Percentiles rank a stretch among this genome's conserved stretches.
Evolutionary conservation across 2,797 vertebrate species (phyloP).

Genomic region (Alcedo atthis): DNA sequence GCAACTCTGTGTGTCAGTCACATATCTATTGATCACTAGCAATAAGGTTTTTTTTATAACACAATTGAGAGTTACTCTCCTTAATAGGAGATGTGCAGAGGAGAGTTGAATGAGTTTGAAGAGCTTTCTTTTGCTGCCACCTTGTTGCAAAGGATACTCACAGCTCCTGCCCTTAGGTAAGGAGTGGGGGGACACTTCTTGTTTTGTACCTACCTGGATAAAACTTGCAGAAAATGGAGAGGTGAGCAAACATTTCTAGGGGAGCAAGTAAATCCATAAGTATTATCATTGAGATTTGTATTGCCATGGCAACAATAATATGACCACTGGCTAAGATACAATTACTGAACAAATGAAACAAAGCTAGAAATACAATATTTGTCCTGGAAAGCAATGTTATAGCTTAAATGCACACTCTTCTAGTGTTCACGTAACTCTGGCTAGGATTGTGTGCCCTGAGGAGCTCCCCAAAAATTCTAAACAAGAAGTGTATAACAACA

Average conservation of each 20-base stretch:
- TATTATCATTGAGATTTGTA: neutral
- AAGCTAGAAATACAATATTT: neutral
- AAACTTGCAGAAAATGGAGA: neutral
- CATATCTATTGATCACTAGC: neutral
- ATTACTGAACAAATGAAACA: neutral
- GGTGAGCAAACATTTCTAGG: neutral
- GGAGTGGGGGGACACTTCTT: neutral
- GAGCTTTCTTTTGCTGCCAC: slow-evolving; percentile 52
- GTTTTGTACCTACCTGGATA: neutral
- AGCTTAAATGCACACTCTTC: neutral
- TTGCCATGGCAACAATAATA: neutral
- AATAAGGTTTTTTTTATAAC: neutral
- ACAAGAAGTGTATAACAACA: neutral
- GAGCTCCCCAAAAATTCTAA: neutral
- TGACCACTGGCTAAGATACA: neutral
- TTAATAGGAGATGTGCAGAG: neutral
- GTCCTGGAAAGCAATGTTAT: neutral
- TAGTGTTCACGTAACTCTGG: neutral
- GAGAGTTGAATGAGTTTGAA: neutral
- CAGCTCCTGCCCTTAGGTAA: neutral
- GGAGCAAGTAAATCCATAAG: neutral
- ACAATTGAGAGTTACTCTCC: neutral
- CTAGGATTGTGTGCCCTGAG: neutral
- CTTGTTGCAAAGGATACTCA: slow-evolving; percentile 33
- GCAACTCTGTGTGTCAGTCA: neutral